These are phyloP conservation scores for Zophobas morio DNA, from an alignment of 1,140 invertebrate species.

Conservation along the genomic window DNA sequence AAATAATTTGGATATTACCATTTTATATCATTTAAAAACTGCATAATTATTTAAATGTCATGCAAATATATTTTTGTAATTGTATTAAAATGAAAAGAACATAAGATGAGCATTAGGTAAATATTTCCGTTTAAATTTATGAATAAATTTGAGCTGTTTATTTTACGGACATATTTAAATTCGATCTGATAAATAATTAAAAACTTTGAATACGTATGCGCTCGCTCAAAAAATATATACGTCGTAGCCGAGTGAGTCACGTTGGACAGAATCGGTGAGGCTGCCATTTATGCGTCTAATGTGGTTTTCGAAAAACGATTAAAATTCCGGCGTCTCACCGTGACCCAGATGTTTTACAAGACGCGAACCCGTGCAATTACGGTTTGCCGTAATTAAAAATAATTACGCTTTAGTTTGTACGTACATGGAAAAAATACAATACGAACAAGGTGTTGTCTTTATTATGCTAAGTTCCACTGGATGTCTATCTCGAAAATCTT, in stretches of 20 bases:
- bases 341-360: slow-evolving; percentile 12
- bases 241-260: slow-evolving; percentile 2
- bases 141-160: slow-evolving; percentile 34
- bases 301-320: slow-evolving; percentile 23
- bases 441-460: not conserved
- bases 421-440: slow-evolving; percentile 8
- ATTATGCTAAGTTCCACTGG: no score
- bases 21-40: slow-evolving; percentile 48
- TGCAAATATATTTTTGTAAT: slow-evolving; percentile 47
- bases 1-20: slow-evolving; percentile 44
- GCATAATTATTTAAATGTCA: slow-evolving; percentile 47
- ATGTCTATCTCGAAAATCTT: no score
- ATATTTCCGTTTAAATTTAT: slow-evolving; percentile 48
- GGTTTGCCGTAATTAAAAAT: slow-evolving; percentile 1
- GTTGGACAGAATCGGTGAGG: not conserved
- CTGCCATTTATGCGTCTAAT: no score
- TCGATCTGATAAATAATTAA: slow-evolving; percentile 43
- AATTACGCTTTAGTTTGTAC: not conserved
- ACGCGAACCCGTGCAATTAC: slow-evolving; percentile 6
- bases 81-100: slow-evolving; percentile 48
- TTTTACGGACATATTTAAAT: slow-evolving; percentile 41
- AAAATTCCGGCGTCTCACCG: not conserved
- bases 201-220: slow-evolving; percentile 17
- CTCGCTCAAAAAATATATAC: not conserved
- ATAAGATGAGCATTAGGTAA: slow-evolving; percentile 49